These are phyloP conservation scores for Yponomeuta plumbellus DNA, from an alignment of 2,888 invertebrate species.

Conservation along the genomic window DNA sequence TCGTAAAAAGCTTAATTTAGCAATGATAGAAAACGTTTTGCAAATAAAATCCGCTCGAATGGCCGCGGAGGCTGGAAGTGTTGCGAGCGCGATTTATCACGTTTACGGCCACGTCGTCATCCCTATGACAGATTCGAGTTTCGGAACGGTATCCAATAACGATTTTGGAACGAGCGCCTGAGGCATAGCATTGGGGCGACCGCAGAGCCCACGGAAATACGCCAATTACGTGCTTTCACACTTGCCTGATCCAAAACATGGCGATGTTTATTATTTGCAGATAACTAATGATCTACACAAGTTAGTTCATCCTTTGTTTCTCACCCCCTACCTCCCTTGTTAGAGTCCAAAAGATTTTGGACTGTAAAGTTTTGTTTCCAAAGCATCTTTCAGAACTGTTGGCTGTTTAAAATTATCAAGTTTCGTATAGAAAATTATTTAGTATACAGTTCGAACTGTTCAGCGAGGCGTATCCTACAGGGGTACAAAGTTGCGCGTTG, in stretches of 20 bases:
- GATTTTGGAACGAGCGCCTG: not conserved
- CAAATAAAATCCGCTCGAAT: slow-evolving; percentile 31
- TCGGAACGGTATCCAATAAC: slow-evolving; percentile 13
- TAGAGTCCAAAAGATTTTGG: not conserved
- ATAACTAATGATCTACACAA: not conserved
- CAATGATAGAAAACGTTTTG: slow-evolving; percentile 2
- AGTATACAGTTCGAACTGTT: not conserved
- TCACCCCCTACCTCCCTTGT: not conserved
- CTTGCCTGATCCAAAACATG: not conserved
- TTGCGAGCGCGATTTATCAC: slow-evolving; percentile 41
- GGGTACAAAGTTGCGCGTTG: not conserved
- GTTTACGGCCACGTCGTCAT: slow-evolving; percentile 33
- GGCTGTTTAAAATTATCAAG: not conserved
- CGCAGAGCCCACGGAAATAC: not conserved
- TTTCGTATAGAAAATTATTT: not conserved
- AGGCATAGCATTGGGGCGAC: not conserved
- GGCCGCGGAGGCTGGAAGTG: slow-evolving; percentile 34
- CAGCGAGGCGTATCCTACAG: not conserved
- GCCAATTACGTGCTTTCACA: not conserved
- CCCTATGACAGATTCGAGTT: slow-evolving; percentile 41
- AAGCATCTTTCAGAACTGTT: not conserved
- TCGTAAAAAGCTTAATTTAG: slow-evolving; percentile 8
- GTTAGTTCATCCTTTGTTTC: not conserved
- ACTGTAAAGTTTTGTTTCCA: not conserved
- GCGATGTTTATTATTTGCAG: not conserved